These are phyloP conservation scores for Castor canadensis DNA, from an alignment of 2,113 vertebrate species.

Conservation along the genomic window DNA sequence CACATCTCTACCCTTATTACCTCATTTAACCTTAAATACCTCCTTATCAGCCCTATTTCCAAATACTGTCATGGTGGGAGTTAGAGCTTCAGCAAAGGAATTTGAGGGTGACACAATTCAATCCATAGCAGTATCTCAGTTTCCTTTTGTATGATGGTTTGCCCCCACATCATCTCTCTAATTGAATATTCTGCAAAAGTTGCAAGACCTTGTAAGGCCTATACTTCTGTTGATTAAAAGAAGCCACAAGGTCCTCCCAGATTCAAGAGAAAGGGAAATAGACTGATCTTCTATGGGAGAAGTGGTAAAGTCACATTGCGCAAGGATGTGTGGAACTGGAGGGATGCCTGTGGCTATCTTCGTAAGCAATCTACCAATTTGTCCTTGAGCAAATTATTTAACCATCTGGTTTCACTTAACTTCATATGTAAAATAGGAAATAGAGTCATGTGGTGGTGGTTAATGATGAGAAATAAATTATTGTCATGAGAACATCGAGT, in stretches of 20 bases:
- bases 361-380: neutral
- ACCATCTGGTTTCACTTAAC: neutral
- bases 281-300: neutral
- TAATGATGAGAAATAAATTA: neutral
- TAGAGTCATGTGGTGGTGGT: neutral
- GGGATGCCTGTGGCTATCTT: neutral
- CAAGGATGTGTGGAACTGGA: neutral
- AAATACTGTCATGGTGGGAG: neutral
- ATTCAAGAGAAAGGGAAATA: neutral
- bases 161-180: neutral
- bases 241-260: neutral
- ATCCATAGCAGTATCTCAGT: neutral
- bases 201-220: neutral
- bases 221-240: neutral
- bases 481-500: neutral
- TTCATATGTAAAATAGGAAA: neutral
- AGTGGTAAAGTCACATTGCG: neutral
- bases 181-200: neutral
- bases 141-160: neutral
- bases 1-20: neutral
- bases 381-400: slow-evolving; percentile 13
- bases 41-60: neutral
- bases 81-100: neutral
- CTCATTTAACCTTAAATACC: neutral
- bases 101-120: neutral